These are phyloP conservation scores for Streptopelia turtur DNA, from an alignment of 2,797 vertebrate species.

Conservation along the genomic window DNA sequence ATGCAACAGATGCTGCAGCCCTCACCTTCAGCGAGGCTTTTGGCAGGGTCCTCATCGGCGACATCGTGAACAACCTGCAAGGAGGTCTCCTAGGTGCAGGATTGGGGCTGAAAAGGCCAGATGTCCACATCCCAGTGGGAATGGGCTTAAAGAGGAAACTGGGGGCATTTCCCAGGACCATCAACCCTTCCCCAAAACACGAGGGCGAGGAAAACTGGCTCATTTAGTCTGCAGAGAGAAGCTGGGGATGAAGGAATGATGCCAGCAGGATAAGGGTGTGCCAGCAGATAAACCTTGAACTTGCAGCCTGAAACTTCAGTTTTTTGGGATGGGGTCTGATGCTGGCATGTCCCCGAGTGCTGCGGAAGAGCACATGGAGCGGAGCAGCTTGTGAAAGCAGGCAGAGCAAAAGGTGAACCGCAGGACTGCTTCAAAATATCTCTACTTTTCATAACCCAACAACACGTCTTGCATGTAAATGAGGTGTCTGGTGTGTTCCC, in stretches of 20 bases:
- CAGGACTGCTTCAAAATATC: conserved; percentile 2
- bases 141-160: not conserved
- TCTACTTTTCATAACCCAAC: conserved; percentile 2
- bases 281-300: not conserved
- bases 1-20: not conserved
- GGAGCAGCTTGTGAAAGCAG: not conserved
- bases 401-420: conserved; percentile 5
- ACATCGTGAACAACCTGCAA: not conserved
- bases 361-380: fast-evolving
- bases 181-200: not conserved
- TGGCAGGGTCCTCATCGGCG: not conserved
- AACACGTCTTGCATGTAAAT: not conserved
- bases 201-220: not conserved
- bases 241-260: not conserved
- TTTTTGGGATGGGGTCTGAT: not conserved
- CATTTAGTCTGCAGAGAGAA: not conserved
- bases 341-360: fast-evolving
- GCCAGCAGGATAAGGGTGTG: not conserved
- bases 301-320: not conserved
- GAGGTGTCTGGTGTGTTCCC: conserved; percentile 15
- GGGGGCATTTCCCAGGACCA: not conserved
- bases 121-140: not conserved
- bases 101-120: not conserved
- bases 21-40: not conserved
- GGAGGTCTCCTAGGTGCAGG: not conserved